Conservation (phyloP, 2,888 invertebrate genomes). For the Apamea crenata region DNA sequence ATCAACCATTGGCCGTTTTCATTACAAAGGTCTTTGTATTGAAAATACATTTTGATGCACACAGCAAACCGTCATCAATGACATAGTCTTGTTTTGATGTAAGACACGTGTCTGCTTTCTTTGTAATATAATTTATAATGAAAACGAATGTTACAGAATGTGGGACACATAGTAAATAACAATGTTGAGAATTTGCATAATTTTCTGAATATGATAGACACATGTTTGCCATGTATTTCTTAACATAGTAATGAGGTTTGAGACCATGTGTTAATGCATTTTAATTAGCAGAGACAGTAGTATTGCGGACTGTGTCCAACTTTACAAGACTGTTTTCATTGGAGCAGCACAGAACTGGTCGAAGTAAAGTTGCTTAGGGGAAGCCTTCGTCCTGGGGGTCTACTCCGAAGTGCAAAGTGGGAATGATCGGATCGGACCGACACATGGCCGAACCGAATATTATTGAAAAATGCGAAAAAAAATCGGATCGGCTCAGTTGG, state of each 20-base stretch:
- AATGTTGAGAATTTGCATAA: conserved; percentile 13
- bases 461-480: too few species aligned
- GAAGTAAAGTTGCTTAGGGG: too few species aligned
- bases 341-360: too few species aligned
- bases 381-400: too few species aligned
- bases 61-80: too few species aligned
- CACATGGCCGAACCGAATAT: too few species aligned
- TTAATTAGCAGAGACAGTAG: not conserved
- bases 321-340: not conserved
- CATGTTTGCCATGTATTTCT: conserved; percentile 13
- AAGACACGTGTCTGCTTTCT: not conserved
- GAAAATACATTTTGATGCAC: not conserved
- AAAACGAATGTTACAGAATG: not conserved
- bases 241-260: conserved; percentile 14
- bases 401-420: too few species aligned
- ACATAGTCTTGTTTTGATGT: not conserved
- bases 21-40: not conserved
- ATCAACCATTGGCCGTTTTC: not conserved
- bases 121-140: conserved; percentile 3
- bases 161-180: conserved; percentile 4
- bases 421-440: too few species aligned
- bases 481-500: too few species aligned
- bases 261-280: conserved; percentile 3
- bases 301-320: not conserved
- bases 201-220: conserved; percentile 6